Evolutionary conservation across 64 coral and sea anemone genomes (phyloP).

Genomic region (Montipora capricornis): DNA sequence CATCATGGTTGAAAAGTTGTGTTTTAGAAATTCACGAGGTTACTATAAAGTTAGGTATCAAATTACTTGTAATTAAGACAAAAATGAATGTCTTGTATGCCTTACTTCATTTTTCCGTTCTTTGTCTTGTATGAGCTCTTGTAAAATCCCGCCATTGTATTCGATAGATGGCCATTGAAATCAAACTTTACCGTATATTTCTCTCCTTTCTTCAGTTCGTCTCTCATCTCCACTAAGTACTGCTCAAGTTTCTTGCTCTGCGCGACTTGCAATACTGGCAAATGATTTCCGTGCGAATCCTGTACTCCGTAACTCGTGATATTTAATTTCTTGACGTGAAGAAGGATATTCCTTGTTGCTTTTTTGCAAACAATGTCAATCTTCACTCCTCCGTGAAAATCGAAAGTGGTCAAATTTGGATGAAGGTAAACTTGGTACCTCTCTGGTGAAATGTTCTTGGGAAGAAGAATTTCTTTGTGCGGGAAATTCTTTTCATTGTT

Average conservation of each 20-base stretch:
- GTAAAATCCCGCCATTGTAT: slow-evolving; percentile 98
- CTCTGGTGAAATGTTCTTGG: slow-evolving; percentile 76
- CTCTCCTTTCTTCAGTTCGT: slow-evolving; percentile 59
- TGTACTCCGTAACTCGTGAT: slow-evolving; percentile 70
- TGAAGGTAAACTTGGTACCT: slow-evolving; percentile 81
- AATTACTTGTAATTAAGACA: neutral
- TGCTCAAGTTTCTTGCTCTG: slow-evolving; percentile 90
- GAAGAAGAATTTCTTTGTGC: slow-evolving; percentile 76
- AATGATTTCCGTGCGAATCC: slow-evolving; percentile 61
- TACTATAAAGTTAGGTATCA: too few species aligned
- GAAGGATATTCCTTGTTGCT: slow-evolving; percentile 67
- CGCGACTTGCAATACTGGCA: slow-evolving; percentile 57
- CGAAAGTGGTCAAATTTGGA: slow-evolving; percentile 78
- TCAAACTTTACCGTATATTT: slow-evolving; percentile 79
- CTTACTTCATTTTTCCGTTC: slow-evolving; percentile 76
- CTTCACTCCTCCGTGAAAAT: slow-evolving; percentile 66
- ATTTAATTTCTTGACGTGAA: slow-evolving; percentile 78
- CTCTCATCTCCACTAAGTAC: slow-evolving; percentile 72
- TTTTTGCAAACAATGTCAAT: slow-evolving; percentile 72
- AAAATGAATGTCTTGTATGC: neutral
- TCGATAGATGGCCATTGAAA: slow-evolving; percentile 80
- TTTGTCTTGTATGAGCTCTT: slow-evolving; percentile 97
- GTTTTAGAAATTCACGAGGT: too few species aligned
- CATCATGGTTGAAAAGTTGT: too few species aligned
- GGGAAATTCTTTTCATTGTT: slow-evolving; percentile 65